A percentile compares a stretch with the other conserved stretches of the same genome.
These are phyloP conservation scores for Caenorhabditis drosophilae DNA, from an alignment of 2,888 invertebrate species.

Conservation along the genomic window DNA sequence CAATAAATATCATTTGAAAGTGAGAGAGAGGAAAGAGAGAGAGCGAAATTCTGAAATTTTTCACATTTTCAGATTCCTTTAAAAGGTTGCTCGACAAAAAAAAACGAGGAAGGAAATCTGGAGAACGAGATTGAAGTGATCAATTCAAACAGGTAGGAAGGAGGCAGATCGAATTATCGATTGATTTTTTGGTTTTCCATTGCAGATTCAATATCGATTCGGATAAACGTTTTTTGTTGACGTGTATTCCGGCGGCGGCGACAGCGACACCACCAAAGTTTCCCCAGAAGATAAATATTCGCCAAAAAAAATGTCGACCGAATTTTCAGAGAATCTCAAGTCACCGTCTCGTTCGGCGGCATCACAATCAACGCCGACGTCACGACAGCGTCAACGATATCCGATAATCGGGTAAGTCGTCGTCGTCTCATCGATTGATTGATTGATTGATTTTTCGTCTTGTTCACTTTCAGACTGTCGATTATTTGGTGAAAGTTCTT, in stretches of 20 bases:
- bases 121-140: constrained; percentile 67
- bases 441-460: no score
- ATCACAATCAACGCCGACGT: constrained; percentile 61
- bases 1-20: constrained; percentile 62
- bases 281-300: constrained; percentile 13
- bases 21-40: constrained; percentile 9
- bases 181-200: no score
- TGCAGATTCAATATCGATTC: constrained; percentile 37
- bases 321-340: constrained; percentile 55
- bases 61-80: constrained; percentile 55
- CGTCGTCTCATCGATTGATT: background rate
- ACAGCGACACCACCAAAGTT: no score
- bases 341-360: constrained; percentile 67
- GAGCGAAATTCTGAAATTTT: background rate
- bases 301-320: no score
- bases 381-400: constrained; percentile 40
- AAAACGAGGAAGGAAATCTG: constrained; percentile 62
- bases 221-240: constrained; percentile 62
- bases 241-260: constrained; percentile 61
- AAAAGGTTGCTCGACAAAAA: constrained; percentile 62
- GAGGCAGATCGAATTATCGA: no score
- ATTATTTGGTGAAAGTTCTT: constrained; percentile 62
- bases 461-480: constrained; percentile 43
- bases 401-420: background rate
- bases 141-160: constrained; percentile 21